Conservation (phyloP, 2,797 vertebrate species). For the Spinus pinus region DNA sequence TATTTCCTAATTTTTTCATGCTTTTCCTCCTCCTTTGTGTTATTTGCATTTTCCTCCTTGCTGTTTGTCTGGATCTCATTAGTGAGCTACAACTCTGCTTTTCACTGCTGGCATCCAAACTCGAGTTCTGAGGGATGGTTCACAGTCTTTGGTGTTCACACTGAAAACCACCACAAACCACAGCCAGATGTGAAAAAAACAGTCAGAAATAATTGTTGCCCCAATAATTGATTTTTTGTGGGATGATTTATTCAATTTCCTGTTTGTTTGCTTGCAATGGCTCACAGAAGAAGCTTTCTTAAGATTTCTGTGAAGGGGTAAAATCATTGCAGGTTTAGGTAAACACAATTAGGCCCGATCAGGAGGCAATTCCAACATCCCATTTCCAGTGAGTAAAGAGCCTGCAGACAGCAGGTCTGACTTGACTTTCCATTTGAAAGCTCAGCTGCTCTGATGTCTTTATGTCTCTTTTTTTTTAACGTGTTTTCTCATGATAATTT, state of each 20-base stretch:
- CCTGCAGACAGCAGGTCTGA: slow-evolving; percentile 16
- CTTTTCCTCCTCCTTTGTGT: not conserved
- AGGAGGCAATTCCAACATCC: not conserved
- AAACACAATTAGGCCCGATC: not conserved
- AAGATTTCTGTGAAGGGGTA: not conserved
- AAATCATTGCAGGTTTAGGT: not conserved
- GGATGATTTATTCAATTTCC: not conserved
- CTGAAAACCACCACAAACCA: not conserved
- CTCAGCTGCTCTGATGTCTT: not conserved
- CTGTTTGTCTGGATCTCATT: not conserved
- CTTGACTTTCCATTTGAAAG: not conserved
- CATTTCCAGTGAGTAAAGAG: not conserved
- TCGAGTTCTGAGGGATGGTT: not conserved
- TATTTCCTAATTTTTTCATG: not conserved
- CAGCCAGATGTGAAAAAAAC: not conserved
- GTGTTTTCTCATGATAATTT: slow-evolving; percentile 60
- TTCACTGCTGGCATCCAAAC: not conserved
- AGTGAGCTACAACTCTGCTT: not conserved
- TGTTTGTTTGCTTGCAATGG: not conserved
- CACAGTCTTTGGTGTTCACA: not conserved
- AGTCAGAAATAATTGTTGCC: not conserved
- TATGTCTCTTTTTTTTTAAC: not conserved
- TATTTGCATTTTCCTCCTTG: not conserved
- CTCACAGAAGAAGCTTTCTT: slow-evolving; percentile 1
- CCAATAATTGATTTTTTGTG: not conserved